Conservation (phyloP, 2,113 vertebrate species). For the Oxyura jamaicensis region DNA sequence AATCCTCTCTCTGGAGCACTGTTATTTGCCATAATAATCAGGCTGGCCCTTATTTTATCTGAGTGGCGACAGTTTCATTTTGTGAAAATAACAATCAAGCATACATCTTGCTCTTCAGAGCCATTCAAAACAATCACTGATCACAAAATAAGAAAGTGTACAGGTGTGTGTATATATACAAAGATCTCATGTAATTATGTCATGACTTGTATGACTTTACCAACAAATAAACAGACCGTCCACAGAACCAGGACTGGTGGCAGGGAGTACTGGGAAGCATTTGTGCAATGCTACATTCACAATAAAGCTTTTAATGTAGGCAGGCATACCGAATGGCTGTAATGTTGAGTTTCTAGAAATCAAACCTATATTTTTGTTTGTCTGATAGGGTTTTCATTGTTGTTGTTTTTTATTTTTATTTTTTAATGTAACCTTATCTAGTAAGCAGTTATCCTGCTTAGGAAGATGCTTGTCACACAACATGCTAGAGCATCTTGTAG, state of each 20-base stretch:
- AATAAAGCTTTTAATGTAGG: not conserved
- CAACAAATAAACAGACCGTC: too few relatives aligned
- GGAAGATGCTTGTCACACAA: not conserved
- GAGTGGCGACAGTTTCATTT: not conserved
- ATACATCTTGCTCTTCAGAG: fast-evolving
- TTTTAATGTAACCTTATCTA: not conserved
- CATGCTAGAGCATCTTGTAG: not conserved
- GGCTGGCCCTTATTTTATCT: not conserved
- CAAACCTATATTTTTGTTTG: not conserved
- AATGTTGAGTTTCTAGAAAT: not conserved
- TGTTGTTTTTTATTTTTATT: not conserved
- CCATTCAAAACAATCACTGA: not conserved
- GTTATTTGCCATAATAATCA: not conserved
- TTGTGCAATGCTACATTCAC: not conserved
- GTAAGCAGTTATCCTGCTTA: not conserved
- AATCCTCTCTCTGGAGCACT: not conserved
- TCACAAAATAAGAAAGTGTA: not conserved
- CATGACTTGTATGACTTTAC: too few relatives aligned
- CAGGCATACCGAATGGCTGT: not conserved
- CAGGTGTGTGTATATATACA: not conserved
- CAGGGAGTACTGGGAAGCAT: not conserved
- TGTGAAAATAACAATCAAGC: not conserved
- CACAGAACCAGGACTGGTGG: not conserved
- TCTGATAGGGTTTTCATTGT: too few relatives aligned
- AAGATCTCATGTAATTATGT: not conserved